phyloP scores from a whole-genome alignment of 2,113 vertebrate species.

The Alethe diademata region DNA sequence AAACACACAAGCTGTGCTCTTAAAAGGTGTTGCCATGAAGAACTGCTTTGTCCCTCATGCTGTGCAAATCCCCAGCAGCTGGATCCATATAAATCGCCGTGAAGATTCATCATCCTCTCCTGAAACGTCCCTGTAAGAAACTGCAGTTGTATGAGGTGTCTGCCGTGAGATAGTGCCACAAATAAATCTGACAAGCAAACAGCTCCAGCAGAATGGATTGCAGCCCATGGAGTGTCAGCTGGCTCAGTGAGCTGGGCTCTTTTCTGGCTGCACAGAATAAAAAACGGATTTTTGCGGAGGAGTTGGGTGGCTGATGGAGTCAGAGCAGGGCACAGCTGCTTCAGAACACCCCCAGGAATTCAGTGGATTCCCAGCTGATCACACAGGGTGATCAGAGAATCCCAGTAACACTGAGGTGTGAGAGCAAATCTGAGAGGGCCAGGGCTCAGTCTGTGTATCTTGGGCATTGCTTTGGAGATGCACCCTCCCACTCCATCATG shows the following conservation, averaged over 20 bases:
- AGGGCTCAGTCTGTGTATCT: background rate
- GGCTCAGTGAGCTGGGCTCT: background rate
- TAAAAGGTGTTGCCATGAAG: background rate
- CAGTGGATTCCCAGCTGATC: background rate
- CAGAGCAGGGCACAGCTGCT: background rate
- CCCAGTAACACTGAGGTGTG: rapidly evolving
- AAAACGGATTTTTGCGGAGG: background rate
- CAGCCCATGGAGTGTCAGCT: background rate
- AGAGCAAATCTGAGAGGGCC: background rate
- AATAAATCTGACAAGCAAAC: slow-evolving; percentile 39
- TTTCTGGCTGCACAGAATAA: background rate
- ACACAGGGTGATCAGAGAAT: background rate
- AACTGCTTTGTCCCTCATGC: background rate
- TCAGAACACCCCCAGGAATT: background rate
- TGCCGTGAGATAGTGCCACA: background rate
- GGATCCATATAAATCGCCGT: background rate
- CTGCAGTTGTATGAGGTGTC: background rate
- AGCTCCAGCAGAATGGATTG: background rate
- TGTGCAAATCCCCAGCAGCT: background rate
- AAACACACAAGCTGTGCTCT: background rate
- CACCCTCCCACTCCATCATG: background rate
- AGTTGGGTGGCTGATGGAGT: background rate
- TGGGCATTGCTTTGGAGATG: background rate
- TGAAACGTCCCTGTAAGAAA: background rate
- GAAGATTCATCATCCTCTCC: slow-evolving; percentile 14